Base-by-base conservation (phyloP, 2,797 vertebrate genomes). In the Notoglanidium macrostoma region DNA sequence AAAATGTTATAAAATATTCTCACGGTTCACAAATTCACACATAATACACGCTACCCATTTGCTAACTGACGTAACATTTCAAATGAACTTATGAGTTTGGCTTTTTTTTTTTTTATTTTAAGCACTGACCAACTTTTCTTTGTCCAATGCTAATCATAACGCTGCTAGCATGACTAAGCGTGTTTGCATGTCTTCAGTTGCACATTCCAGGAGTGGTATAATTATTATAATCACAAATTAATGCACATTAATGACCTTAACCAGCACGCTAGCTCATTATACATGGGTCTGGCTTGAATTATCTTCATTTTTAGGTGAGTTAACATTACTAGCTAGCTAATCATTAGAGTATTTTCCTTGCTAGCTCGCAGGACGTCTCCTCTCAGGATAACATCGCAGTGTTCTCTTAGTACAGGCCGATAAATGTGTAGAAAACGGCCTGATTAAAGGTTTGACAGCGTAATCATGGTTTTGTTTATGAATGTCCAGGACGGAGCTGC, bases 131-230 rank as follows among this genome's bases (percentile, higher is more conserved):
- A 2, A 5, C n/a, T 19, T 54, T 9, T 14, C 5, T 32, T 17
- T 32, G n/a, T 21, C 15, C 2, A 10, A 40, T 2, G 78, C 55
- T 61, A 59, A 80, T 80, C 10, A 7, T 7, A 44, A 61, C 8
- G 32, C 19, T 59, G 77, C 77, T 79, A 79, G 77, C 77, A 79
- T 79, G 54, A 59, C 54, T 79, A 55, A 44, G 68, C 68, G 44
- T 3, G 1, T 72, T 70, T 32, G 14, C 67, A 68, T 7, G 32
- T 35, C 44, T 26, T 23, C 35, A 73, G 35, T 5, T 6, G 32
- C 68, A 76, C 46, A 17, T 51, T 76, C 26, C 3, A 76, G 7
- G 14, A 51, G 46, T 14, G 23, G 12, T 10, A 7, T 49, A 46
- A 49, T 49, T 5, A 74, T 26, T 74, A 74, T n/a, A 14, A 46